A percentile compares a stretch with the other conserved stretches of the same genome.
Evolutionary conservation across 2,888 invertebrate genomes (phyloP).

Genomic region (Macrosiphum euphorbiae): DNA sequence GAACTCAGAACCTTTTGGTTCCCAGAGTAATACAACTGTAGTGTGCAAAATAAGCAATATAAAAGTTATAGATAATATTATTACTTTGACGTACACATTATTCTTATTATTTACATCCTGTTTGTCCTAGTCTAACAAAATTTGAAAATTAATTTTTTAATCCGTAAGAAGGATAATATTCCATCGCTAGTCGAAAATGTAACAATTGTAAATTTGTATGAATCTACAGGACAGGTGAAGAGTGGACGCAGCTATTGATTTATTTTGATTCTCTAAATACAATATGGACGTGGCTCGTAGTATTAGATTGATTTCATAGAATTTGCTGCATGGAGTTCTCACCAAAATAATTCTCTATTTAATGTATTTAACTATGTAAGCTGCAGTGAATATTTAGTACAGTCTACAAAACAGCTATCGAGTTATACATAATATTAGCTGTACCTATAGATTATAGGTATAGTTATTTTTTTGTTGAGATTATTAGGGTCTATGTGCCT

Average conservation of each 20-base stretch:
- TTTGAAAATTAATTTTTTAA: neutral
- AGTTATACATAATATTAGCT: neutral
- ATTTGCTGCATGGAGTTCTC: neutral
- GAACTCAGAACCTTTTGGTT: neutral
- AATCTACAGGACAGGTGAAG: neutral
- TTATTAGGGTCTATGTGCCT: neutral
- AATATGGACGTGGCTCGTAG: neutral
- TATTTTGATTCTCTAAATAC: slow-evolving; percentile 17
- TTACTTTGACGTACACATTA: neutral
- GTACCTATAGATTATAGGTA: neutral
- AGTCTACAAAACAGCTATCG: neutral
- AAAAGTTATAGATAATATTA: neutral
- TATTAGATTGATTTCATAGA: neutral
- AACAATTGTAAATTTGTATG: neutral
- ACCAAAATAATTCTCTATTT: neutral
- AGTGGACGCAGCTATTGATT: slow-evolving; percentile 4
- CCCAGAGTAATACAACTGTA: neutral
- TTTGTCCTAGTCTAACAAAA: neutral
- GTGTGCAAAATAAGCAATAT: neutral
- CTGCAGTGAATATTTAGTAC: neutral
- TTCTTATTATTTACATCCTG: neutral
- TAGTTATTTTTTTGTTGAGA: neutral
- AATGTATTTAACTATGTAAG: slow-evolving; percentile 2
- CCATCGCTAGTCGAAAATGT: neutral
- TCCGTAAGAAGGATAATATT: neutral